Base-by-base conservation (phyloP, 2,797 vertebrate genomes). In the Anabacerthia variegaticeps region DNA sequence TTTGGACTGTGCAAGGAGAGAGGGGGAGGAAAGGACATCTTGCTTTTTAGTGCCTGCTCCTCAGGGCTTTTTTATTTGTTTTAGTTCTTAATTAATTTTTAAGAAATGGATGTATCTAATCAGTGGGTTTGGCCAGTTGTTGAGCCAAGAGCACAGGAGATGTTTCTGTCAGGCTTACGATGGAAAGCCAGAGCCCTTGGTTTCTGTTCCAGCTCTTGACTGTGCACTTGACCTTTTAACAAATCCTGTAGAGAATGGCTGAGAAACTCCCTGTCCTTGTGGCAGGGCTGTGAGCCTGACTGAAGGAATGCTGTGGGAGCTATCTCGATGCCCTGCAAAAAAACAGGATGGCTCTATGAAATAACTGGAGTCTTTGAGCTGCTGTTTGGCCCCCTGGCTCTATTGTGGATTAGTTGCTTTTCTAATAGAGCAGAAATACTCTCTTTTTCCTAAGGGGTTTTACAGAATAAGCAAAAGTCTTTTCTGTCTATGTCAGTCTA, bases 191-290 rank as follows among this genome's bases (percentile, higher is more conserved):
- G 67, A 85, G 61, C 75, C 71, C 49, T 30, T 58, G 65, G 32
- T 83, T 79, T 88, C 84, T 0, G 0, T 89, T 85, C 92, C 89
- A 92, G 39, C 68, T 75, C 84, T 83, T 83, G 81, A 56, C 90
- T 85, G 74, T 76, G 81, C 58, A 16, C 61, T 93, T 94, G 78
- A 91, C 88, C 92, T 96, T 96, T 85, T 46, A 73, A 51, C n/a
- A 92, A 71, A 71, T 52, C 52, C 52, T 82, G 55, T 32, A 5
- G 41, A 36, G 84, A 68, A 51, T 12, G 73, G 23, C 67, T 58
- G 86, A 71, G 72, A 32, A 79, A 2, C 37, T 85, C 55, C 52
- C 27, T 14, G 14, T 36, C 37, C 0, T 0, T 5, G 18, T 39
- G 55, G 69, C 1, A 6, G 85, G 63, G 67, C 71, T 61, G 59